These are phyloP conservation scores for Chymomyza caudatula DNA, from an alignment of 2,888 invertebrate genomes.

Conservation along the genomic window DNA sequence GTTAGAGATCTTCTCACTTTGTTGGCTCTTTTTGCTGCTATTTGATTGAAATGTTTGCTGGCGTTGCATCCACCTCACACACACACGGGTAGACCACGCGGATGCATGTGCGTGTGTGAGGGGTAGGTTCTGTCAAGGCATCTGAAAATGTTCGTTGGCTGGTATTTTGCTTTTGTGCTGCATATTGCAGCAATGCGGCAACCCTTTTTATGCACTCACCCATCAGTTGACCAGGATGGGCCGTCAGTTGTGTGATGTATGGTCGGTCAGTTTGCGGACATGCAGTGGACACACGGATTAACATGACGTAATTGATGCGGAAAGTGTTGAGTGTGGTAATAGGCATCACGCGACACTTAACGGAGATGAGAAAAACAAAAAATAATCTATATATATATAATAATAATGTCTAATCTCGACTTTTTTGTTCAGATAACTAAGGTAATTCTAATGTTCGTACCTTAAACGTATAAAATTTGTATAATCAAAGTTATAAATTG, in stretches of 20 bases:
- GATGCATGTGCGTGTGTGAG: not conserved
- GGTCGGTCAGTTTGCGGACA: conserved; percentile 77
- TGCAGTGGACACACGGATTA: conserved; percentile 74
- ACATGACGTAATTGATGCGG: conserved; percentile 74
- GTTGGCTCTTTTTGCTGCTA: conserved; percentile 22
- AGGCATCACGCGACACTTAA: not conserved
- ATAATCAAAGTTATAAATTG: too few species aligned
- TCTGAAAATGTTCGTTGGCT: conserved; percentile 52
- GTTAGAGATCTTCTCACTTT: not conserved
- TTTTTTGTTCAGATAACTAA: too few species aligned
- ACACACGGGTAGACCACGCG: not conserved
- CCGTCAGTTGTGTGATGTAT: conserved; percentile 68
- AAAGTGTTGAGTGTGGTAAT: conserved; percentile 70
- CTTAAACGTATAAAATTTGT: too few species aligned
- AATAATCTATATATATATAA: too few species aligned
- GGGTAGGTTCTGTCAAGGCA: not conserved
- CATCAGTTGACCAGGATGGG: not conserved
- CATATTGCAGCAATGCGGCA: conserved; percentile 62
- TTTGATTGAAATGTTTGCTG: conserved; percentile 71
- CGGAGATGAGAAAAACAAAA: not conserved
- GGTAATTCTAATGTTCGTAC: too few species aligned
- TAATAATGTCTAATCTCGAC: not conserved
- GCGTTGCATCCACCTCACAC: conserved; percentile 17
- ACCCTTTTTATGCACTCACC: not conserved
- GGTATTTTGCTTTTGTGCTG: conserved; percentile 54